phyloP scores from a whole-genome alignment of 2,113 vertebrate species.

The Crocuta crocuta region DNA sequence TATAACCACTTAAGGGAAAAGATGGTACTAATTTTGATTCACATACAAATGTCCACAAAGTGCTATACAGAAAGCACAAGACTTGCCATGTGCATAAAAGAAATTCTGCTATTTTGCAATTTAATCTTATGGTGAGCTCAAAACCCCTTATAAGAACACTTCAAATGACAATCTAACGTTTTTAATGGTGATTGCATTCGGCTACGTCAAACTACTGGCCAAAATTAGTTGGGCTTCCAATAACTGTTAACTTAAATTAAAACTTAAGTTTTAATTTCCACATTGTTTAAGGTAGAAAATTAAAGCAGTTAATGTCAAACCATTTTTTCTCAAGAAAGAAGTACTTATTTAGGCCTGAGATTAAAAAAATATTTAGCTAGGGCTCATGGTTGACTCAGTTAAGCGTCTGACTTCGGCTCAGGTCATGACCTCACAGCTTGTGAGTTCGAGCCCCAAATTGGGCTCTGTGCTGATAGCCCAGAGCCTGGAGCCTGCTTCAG shows the following conservation, averaged over 20 bases:
- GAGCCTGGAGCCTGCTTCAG: too few relatives aligned
- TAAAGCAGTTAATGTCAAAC: background rate
- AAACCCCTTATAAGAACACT: conserved; percentile 13
- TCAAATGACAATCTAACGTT: background rate
- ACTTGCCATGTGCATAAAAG: background rate
- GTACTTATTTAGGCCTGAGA: background rate
- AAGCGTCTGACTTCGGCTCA: too few relatives aligned
- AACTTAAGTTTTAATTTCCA: conserved; percentile 39
- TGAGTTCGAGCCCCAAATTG: too few relatives aligned
- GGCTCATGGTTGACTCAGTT: too few relatives aligned
- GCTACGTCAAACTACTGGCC: background rate
- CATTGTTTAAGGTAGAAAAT: conserved; percentile 2
- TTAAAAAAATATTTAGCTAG: background rate
- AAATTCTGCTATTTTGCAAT: conserved; percentile 38
- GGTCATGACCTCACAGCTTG: too few relatives aligned
- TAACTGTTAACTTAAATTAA: background rate
- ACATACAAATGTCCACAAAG: conserved; percentile 2
- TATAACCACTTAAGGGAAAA: background rate
- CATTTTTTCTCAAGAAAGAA: conserved; percentile 42
- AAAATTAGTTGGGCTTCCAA: conserved; percentile 32
- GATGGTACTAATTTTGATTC: background rate
- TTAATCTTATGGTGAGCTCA: background rate
- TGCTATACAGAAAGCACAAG: background rate
- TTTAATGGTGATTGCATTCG: background rate
- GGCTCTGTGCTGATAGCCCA: too few relatives aligned